Base-by-base conservation (phyloP, 2,797 vertebrate species). In the Scyliorhinus canicula region DNA sequence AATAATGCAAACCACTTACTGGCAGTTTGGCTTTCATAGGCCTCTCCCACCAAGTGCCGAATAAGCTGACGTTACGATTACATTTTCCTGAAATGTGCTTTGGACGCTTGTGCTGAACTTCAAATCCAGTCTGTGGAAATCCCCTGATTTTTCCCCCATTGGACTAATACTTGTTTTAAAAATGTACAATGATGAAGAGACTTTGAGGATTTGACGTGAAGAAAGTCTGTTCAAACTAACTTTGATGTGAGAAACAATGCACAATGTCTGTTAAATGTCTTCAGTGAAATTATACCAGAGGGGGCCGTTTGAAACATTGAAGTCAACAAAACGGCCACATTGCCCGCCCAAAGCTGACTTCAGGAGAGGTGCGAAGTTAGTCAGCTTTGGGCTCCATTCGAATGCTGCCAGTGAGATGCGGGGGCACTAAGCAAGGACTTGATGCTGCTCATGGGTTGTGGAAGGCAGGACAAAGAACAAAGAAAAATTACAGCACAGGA, bases 91-190 rank as follows among this genome's bases (percentile, higher is more conserved):
- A 47, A 67, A 93, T 50, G 12, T 40, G 44, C 9, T 50, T 47
- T 28, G 65, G 65, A 44, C 3, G 3, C 67, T 90, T 47, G 26
- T 93, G 14, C 65, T 67, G 91, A 93, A 4, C 65, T 69, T 60
- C 57, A 40, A 60, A 50, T 60, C 60, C 40, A 47, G 40, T 69
- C 69, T 69, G 60, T 93, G 91, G 65, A 93, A 93, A 93, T 31
- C 65, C 65, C 91, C 91, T 67, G n/a, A 69, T 93, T 50, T 93
- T 35, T 69, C 63, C 91, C 57, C 44, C 40, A 69, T 12, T 93
- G 63, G 63, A 44, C 24, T 40, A 93, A 31, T 93, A 50, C 35
- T 50, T 67, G 65, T 7, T 93, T 93, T 93, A 31, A 93, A 93
- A 67, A 28, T 5, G 44, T 93, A 9, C 91, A 69, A 44, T 71